These are phyloP conservation scores for Hylyphantes graminicola DNA, from an alignment of 1,140 invertebrate species.

Conservation along the genomic window DNA sequence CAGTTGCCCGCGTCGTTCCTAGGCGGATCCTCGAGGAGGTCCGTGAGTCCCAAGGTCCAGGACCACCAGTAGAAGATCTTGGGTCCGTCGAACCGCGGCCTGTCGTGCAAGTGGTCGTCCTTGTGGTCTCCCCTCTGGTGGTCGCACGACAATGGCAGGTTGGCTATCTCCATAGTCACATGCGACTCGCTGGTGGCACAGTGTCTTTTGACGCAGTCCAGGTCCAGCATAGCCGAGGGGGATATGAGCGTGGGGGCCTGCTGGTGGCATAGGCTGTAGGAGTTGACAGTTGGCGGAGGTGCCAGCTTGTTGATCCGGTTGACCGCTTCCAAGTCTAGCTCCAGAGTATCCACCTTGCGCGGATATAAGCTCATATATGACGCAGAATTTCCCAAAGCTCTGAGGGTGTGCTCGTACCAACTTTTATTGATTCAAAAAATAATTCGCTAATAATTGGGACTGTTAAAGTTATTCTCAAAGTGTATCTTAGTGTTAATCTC, in stretches of 20 bases:
- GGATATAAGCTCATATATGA: conserved; percentile 59
- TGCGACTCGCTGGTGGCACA: conserved; percentile 56
- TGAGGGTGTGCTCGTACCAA: not conserved
- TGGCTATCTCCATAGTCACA: conserved; percentile 56
- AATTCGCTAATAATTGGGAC: too few relatives aligned
- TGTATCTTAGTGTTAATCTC: too few relatives aligned
- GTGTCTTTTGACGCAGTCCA: conserved; percentile 55
- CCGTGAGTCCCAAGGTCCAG: conserved; percentile 51
- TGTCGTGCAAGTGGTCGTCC: not conserved
- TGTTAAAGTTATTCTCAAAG: too few relatives aligned
- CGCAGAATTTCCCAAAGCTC: conserved; percentile 25
- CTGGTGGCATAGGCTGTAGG: conserved; percentile 19
- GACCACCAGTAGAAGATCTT: conserved; percentile 58
- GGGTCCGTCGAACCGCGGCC: conserved; percentile 42
- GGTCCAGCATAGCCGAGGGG: conserved; percentile 45
- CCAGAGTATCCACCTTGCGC: conserved; percentile 39
- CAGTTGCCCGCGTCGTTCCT: conserved; percentile 34
- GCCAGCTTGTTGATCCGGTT: conserved; percentile 29
- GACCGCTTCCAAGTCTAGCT: conserved; percentile 49
- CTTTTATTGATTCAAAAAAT: not conserved
- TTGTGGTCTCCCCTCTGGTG: conserved; percentile 36
- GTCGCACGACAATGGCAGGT: conserved; percentile 47
- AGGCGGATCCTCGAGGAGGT: conserved; percentile 39
- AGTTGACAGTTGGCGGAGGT: not conserved
- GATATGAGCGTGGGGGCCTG: conserved; percentile 34